phyloP scores from a whole-genome alignment of 1,140 invertebrate species.

The Ceratina japonica region DNA sequence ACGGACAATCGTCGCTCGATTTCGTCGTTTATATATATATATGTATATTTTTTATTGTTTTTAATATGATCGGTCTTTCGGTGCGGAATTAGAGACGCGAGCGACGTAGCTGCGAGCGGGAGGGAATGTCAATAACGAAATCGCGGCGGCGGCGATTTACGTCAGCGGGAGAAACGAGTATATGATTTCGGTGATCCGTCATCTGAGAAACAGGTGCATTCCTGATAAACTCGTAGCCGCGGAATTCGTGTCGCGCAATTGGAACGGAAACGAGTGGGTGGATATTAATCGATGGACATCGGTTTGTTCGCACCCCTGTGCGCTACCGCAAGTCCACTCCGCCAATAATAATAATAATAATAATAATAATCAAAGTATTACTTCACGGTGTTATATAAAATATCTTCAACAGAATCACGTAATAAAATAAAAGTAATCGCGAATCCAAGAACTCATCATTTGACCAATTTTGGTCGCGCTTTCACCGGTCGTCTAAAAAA shows the following conservation, averaged over 20 bases:
- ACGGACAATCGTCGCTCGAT: no score
- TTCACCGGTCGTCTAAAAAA: no score
- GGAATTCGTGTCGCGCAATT: constrained; percentile 31
- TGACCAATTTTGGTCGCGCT: no score
- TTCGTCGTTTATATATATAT: no score
- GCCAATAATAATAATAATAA: no score
- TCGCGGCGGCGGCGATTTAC: neutral
- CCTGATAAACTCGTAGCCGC: constrained; percentile 3
- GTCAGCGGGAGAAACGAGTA: constrained; percentile 15
- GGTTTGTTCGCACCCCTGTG: constrained; percentile 36
- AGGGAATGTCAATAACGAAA: constrained; percentile 23
- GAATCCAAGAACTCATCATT: no score
- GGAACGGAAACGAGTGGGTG: constrained; percentile 46
- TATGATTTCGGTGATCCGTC: constrained; percentile 35
- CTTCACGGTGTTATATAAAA: no score
- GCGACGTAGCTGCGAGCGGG: neutral
- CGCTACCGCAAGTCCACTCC: neutral
- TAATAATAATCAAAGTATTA: no score
- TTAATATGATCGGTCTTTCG: neutral
- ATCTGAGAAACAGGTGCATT: constrained; percentile 38
- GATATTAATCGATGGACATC: constrained; percentile 44
- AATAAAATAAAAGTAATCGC: no score
- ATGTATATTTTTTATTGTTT: no score
- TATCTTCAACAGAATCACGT: no score
- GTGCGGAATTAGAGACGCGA: neutral